A percentile compares a stretch with the other conserved stretches of the same genome.
These are phyloP conservation scores for Phymatocera aterrima DNA, from an alignment of 2,888 invertebrate genomes.

Conservation along the genomic window DNA sequence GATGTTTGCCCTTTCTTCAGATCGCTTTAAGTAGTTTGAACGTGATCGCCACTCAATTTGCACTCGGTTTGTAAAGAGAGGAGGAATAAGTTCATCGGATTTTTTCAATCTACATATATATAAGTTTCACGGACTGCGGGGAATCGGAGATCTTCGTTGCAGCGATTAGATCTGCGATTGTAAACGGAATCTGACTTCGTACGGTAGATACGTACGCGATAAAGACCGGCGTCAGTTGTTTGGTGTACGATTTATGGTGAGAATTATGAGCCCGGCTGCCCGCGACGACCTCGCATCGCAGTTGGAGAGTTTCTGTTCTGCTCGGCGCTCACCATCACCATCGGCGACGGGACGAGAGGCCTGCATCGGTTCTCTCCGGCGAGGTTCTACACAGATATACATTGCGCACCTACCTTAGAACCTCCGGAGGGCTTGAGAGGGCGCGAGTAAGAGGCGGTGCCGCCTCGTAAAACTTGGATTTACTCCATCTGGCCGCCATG, in stretches of 20 bases:
- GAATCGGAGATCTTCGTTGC: too few relatives aligned
- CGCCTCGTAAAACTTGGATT: slow-evolving; percentile 75
- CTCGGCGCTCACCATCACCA: too few relatives aligned
- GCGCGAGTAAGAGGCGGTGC: slow-evolving; percentile 75
- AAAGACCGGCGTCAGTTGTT: slow-evolving; percentile 58
- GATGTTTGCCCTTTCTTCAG: not conserved
- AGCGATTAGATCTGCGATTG: not conserved
- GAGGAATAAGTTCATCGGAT: not conserved
- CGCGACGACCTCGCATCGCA: slow-evolving; percentile 54
- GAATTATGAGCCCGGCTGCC: slow-evolving; percentile 65
- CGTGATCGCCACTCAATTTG: not conserved
- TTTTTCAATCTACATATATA: not conserved
- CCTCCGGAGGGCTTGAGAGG: slow-evolving; percentile 63
- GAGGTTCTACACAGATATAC: slow-evolving; percentile 26
- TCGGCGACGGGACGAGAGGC: slow-evolving; percentile 47
- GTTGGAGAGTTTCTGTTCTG: slow-evolving; percentile 10
- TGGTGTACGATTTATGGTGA: slow-evolving; percentile 71
- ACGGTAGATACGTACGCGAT: too few relatives aligned
- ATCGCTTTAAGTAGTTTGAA: not conserved
- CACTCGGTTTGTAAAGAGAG: not conserved
- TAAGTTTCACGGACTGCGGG: not conserved
- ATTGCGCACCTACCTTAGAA: not conserved
- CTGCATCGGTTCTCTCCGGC: slow-evolving; percentile 48
- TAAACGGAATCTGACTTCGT: not conserved
- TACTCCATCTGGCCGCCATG: slow-evolving; percentile 74